A percentile compares a stretch with the other conserved stretches of the same genome.
Conservation (phyloP, 1,140 invertebrate genomes). For the Philopotamus ludificatus region DNA sequence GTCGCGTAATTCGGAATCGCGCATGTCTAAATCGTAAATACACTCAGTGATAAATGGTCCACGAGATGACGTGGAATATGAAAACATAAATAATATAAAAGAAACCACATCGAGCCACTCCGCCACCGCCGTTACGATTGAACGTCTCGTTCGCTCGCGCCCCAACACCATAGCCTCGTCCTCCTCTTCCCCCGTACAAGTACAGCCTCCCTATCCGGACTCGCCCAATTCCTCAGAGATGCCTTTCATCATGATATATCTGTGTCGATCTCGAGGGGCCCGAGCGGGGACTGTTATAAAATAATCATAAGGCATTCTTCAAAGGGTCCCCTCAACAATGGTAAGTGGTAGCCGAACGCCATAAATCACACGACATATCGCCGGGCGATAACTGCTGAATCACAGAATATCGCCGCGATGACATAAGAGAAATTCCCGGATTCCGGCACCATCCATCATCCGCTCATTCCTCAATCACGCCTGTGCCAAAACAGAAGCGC, state of each 20-base stretch:
- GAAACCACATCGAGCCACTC: neutral
- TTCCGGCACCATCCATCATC: neutral
- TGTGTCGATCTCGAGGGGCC: slow-evolving; percentile 19
- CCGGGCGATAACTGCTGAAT: neutral
- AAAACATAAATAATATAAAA: slow-evolving; percentile 7
- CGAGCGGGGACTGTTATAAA: slow-evolving; percentile 19
- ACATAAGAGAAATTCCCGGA: neutral
- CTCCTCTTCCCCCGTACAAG: neutral
- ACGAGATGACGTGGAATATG: neutral
- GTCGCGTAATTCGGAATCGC: too few species aligned
- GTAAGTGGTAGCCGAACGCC: neutral
- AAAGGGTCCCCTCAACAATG: neutral
- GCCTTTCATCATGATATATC: slow-evolving; percentile 29
- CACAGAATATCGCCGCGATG: neutral
- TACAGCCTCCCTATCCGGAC: neutral
- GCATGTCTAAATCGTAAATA: too few species aligned
- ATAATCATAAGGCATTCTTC: slow-evolving; percentile 25
- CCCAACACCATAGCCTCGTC: neutral
- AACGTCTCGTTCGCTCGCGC: neutral
- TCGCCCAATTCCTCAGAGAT: slow-evolving; percentile 18
- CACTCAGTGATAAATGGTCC: neutral
- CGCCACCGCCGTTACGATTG: neutral
- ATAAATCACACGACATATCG: slow-evolving; percentile 7
- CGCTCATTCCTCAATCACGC: neutral
- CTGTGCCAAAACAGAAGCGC: too few species aligned